Base-by-base conservation (phyloP, 2,797 vertebrate genomes). In the Sebastes jordani region DNA sequence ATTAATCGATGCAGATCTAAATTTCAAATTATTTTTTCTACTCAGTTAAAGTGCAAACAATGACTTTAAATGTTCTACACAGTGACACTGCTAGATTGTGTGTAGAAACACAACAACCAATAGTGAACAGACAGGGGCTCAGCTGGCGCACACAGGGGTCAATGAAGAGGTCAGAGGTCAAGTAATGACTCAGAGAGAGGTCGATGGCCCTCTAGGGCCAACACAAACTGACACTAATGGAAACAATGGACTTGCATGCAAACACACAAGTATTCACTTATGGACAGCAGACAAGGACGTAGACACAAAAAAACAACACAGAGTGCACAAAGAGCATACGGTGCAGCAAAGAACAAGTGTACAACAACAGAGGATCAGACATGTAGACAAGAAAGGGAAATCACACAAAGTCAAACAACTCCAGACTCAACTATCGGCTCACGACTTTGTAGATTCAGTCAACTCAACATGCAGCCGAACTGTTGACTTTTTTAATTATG, bases 81-180 rank as follows among this genome's bases (percentile, higher is more conserved):
- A 52, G 22, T 42, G 13, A 52, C 6, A 14, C 25, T 23, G 25
- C 27, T 42, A 46, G 9, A 82, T 18, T 74, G 25, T 27, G 11
- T 25, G 25, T 36, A n/a, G n/a, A 85, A 65, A 20, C 7, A 27
- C 10, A 71, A 32, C 6, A 36, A 64, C n/a, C 58, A 9, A 6
- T 10, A 8, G 25, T 27, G 42, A 65, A 77, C 27, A 68, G 49
- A 74, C 11, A 30, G 65, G 62, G 84, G 52, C 86, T 93, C 91
- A 93, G 90, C 88, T 93, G 92, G 86, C 84, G 56, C 72, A 76
- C 55, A 22, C n/a, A 83, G 52, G 22, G 78, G 81, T 88, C 71
- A 64, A 56, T 38, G 22, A 64, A 82, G 52, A 81, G 91, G 38
- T 93, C 90, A 92, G 60, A 86, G 86, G 82, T 90, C 84, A 86